phyloP scores from a whole-genome alignment of 1,140 invertebrate species.

The Trichoplusia ni region DNA sequence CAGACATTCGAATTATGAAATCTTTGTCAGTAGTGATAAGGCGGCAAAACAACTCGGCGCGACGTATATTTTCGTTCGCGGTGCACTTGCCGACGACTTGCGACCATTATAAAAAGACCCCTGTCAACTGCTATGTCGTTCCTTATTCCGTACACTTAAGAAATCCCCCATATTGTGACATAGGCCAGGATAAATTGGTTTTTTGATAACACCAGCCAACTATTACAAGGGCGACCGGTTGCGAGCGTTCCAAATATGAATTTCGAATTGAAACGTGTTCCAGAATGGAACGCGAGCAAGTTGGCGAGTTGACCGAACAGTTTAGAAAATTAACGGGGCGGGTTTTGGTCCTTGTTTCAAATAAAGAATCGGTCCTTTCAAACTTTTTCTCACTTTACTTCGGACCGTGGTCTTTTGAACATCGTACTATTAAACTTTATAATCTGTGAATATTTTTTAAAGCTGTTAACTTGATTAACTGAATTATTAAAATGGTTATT shows the following conservation, averaged over 20 bases:
- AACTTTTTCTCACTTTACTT: too few species aligned
- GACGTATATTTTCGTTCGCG: constrained; percentile 80
- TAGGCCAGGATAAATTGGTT: constrained; percentile 52
- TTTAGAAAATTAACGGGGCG: constrained; percentile 49
- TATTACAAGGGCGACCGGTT: constrained; percentile 81
- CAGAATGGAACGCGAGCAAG: constrained; percentile 57
- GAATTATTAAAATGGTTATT: not conserved
- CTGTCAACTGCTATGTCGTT: constrained; percentile 42
- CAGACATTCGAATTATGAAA: constrained; percentile 12
- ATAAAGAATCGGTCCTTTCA: not conserved
- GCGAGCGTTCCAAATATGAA: constrained; percentile 76
- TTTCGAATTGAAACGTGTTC: constrained; percentile 74
- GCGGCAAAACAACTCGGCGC: constrained; percentile 78
- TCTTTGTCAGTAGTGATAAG: constrained; percentile 76
- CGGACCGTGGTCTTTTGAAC: not conserved
- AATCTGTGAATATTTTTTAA: too few species aligned
- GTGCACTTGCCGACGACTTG: constrained; percentile 78
- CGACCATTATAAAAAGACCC: constrained; percentile 59
- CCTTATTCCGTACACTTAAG: constrained; percentile 48
- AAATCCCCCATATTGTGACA: constrained; percentile 50
- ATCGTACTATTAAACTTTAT: not conserved
- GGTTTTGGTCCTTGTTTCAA: not conserved
- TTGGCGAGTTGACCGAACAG: constrained; percentile 32
- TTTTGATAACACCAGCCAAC: constrained; percentile 78
- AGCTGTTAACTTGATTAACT: not conserved